phyloP scores from a whole-genome alignment of 2,888 invertebrate species.

The Odontothrips loti region DNA sequence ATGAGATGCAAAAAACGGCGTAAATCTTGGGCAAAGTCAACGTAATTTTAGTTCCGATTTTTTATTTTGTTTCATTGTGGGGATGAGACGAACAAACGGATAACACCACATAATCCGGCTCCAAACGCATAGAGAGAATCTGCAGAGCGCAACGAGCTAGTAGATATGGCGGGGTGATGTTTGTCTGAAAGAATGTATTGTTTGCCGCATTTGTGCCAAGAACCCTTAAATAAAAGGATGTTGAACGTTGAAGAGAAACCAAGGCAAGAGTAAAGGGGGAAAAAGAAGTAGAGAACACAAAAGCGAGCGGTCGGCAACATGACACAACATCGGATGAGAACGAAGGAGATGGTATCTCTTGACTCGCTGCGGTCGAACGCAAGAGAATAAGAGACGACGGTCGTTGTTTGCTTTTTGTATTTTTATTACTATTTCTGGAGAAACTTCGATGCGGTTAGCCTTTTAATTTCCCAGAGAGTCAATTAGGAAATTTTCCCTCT shows the following conservation, averaged over 20 bases:
- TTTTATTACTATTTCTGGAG: not conserved
- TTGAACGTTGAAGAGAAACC: not conserved
- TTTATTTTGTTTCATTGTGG: too few relatives aligned
- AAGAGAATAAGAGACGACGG: conserved; percentile 6
- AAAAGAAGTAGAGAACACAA: conserved; percentile 5
- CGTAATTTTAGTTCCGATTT: too few relatives aligned
- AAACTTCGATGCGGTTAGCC: not conserved
- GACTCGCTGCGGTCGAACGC: conserved; percentile 14
- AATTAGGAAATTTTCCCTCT: not conserved
- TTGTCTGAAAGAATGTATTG: too few relatives aligned
- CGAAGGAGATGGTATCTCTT: conserved; percentile 1
- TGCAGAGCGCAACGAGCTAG: too few relatives aligned
- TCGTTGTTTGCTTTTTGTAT: not conserved
- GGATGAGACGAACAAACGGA: too few relatives aligned
- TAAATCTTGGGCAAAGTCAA: too few relatives aligned
- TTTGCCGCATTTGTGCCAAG: too few relatives aligned
- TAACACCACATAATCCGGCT: too few relatives aligned
- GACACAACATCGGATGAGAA: conserved; percentile 15
- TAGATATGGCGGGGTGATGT: too few relatives aligned
- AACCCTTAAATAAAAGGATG: not conserved
- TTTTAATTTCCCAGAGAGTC: not conserved
- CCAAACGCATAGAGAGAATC: too few relatives aligned
- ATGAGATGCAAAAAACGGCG: too few relatives aligned
- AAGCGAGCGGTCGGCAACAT: conserved; percentile 18
- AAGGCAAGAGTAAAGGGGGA: not conserved